Conservation (phyloP, 2,113 vertebrate species). For the Urocynchramus pylzowi region DNA sequence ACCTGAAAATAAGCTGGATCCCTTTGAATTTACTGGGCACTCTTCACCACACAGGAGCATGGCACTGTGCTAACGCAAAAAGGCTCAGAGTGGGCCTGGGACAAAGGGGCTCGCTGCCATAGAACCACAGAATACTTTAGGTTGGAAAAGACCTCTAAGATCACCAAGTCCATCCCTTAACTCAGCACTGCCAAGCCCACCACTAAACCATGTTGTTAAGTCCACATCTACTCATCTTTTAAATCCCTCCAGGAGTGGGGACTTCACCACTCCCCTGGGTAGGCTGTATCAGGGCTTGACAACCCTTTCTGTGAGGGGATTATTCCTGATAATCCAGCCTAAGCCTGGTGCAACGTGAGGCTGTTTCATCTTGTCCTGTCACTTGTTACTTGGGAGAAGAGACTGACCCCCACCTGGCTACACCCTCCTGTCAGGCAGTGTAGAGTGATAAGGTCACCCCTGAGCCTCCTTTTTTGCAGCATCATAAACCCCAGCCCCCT, state of each 20-base stretch:
- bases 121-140: neutral
- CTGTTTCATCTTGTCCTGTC: neutral
- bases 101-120: neutral
- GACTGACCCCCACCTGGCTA: rapidly evolving
- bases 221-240: rapidly evolving
- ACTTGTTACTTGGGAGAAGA: neutral
- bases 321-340: neutral
- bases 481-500: neutral
- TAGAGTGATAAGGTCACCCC: neutral
- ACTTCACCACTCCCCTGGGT: neutral
- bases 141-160: neutral
- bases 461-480: neutral
- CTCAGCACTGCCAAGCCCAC: neutral
- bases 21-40: neutral
- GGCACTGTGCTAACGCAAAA: neutral
- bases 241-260: neutral
- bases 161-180: neutral
- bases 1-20: neutral
- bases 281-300: neutral
- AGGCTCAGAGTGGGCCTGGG: neutral
- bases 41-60: too few species aligned
- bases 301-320: rapidly evolving
- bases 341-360: neutral
- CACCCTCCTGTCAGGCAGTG: rapidly evolving
- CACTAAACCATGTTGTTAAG: rapidly evolving